Evolutionary conservation across 2,113 vertebrate species (phyloP).

Genomic region (Tetrax tetrax): DNA sequence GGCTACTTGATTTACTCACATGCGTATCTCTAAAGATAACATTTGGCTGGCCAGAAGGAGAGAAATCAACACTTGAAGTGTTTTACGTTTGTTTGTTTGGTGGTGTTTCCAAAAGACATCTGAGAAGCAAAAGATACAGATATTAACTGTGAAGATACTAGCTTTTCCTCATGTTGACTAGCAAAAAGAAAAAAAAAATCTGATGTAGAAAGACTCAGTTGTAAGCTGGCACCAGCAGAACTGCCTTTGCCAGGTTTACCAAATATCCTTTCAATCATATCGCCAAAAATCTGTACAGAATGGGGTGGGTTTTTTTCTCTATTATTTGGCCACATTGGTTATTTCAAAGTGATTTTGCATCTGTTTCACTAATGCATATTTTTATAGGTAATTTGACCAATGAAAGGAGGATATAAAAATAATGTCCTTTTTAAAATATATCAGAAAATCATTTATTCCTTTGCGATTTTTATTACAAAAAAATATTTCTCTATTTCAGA

Average conservation of each 20-base stretch:
- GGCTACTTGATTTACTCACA: not conserved
- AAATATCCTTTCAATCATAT: not conserved
- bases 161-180: not conserved
- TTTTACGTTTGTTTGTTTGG: not conserved
- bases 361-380: not conserved
- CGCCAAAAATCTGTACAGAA: not conserved
- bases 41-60: not conserved
- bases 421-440: not conserved
- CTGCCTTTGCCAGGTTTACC: not conserved
- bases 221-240: not conserved
- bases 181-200: not conserved
- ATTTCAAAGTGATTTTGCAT: constrained; percentile 4
- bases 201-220: not conserved
- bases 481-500: not conserved
- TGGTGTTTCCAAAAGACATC: not conserved
- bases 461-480: not conserved
- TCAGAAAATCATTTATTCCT: not conserved
- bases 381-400: not conserved
- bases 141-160: not conserved
- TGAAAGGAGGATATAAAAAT: not conserved
- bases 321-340: not conserved
- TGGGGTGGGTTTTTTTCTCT: not conserved
- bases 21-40: not conserved
- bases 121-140: not conserved
- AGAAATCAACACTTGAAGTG: not conserved